phyloP scores from a whole-genome alignment of 2,888 invertebrate genomes.

The Epinotia nisella region DNA sequence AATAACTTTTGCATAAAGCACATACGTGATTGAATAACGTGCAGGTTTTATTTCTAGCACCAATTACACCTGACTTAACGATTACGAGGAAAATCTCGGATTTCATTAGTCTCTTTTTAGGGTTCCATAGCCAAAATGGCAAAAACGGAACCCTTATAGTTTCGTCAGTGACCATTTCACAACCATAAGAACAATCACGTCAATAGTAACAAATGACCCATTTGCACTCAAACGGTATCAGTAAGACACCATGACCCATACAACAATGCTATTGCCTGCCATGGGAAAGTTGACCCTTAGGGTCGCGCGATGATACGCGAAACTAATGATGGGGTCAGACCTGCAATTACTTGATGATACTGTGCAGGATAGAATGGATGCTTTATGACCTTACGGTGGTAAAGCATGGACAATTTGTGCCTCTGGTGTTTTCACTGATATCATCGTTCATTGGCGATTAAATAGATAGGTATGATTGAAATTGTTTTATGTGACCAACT shows the following conservation, averaged over 20 bases:
- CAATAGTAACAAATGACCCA: slow-evolving; percentile 20
- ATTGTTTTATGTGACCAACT: too few relatives aligned
- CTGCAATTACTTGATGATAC: slow-evolving; percentile 38
- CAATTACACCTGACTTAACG: background rate
- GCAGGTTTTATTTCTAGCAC: background rate
- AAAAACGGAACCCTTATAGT: too few relatives aligned
- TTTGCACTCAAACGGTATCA: slow-evolving; percentile 24
- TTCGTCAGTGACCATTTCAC: too few relatives aligned
- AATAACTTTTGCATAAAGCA: too few relatives aligned
- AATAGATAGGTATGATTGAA: too few relatives aligned
- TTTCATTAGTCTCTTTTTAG: background rate
- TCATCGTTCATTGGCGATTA: background rate
- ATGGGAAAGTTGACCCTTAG: slow-evolving; percentile 41
- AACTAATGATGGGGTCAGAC: slow-evolving; percentile 37
- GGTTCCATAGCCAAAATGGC: too few relatives aligned
- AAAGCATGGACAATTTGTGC: background rate
- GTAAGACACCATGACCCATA: slow-evolving; percentile 31
- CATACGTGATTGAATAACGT: background rate
- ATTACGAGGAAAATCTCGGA: background rate
- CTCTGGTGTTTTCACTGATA: background rate
- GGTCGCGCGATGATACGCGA: slow-evolving; percentile 38
- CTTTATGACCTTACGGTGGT: background rate
- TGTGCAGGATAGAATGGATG: background rate
- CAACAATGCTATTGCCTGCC: slow-evolving; percentile 36
- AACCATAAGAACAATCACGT: slow-evolving; percentile 2